Conservation (phyloP, 2,888 invertebrate genomes). For the Allophyes oxyacanthae region DNA sequence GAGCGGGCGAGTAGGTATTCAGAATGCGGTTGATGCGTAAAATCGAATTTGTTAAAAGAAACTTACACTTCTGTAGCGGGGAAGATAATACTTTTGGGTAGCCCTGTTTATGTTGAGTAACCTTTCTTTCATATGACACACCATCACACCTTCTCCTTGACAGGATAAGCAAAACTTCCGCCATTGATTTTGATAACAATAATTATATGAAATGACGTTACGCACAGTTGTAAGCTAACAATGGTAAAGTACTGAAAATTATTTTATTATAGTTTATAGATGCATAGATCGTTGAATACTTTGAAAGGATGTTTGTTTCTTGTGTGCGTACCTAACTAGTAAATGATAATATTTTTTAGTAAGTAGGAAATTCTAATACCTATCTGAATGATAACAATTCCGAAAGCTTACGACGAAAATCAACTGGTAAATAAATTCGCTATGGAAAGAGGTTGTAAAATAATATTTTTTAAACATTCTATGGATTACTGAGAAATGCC, state of each 20-base stretch:
- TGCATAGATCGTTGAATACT: conserved; percentile 16
- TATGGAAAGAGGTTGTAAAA: neutral
- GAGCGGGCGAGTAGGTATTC: no score
- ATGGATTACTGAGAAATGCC: no score
- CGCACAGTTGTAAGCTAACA: conserved; percentile 23
- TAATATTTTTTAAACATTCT: no score
- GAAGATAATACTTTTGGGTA: no score
- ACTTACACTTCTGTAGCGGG: no score
- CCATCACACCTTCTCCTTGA: neutral
- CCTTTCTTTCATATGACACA: no score
- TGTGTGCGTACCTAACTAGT: conserved; percentile 6
- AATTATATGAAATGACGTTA: neutral
- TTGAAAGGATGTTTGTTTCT: conserved; percentile 25
- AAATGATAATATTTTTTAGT: conserved; percentile 15
- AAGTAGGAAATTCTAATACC: conserved; percentile 9
- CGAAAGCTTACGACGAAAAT: conserved; percentile 13
- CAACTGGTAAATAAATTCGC: neutral
- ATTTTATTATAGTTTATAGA: conserved; percentile 22
- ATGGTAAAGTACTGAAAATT: conserved; percentile 23
- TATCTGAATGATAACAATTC: neutral
- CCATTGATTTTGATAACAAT: conserved; percentile 4
- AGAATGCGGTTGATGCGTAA: no score
- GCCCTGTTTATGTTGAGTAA: no score
- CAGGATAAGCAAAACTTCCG: conserved; percentile 4
- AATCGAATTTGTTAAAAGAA: no score